phyloP scores from a whole-genome alignment of 2,888 invertebrate genomes.

The Caenorhabditis afra region DNA sequence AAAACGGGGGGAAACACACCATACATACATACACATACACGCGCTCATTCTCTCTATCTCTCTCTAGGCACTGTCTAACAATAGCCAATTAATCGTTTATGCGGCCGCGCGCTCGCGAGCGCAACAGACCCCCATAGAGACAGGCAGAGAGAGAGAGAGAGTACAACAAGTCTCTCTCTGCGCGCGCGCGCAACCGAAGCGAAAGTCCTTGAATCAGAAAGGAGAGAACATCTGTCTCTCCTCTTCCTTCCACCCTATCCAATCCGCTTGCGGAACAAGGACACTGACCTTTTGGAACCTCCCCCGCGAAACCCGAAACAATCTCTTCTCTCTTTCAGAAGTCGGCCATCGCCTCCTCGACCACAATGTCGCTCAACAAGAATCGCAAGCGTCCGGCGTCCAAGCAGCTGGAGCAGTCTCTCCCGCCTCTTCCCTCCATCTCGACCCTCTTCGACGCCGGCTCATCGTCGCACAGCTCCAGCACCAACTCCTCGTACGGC shows the following conservation, averaged over 20 bases:
- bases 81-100: constrained; percentile 51
- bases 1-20: constrained; percentile 1
- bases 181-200: constrained; percentile 6
- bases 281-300: background rate
- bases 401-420: constrained; percentile 13
- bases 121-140: too few relatives aligned
- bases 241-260: too few relatives aligned
- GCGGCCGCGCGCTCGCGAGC: too few relatives aligned
- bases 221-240: constrained; percentile 40
- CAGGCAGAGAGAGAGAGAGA: constrained; percentile 2
- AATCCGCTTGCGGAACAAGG: background rate
- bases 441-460: constrained; percentile 48
- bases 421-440: constrained; percentile 46
- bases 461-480: constrained; percentile 38
- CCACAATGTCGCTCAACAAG: constrained; percentile 12
- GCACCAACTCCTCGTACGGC: constrained; percentile 45
- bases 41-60: too few relatives aligned
- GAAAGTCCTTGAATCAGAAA: constrained; percentile 35
- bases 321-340: too few relatives aligned
- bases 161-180: constrained; percentile 27
- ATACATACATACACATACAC: too few relatives aligned
- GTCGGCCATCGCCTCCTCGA: too few relatives aligned
- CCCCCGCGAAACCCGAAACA: too few relatives aligned
- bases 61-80: constrained; percentile 28
- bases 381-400: constrained; percentile 40